Conservation (phyloP, 2,797 vertebrate genomes). For the Eremophila alpestris region DNA sequence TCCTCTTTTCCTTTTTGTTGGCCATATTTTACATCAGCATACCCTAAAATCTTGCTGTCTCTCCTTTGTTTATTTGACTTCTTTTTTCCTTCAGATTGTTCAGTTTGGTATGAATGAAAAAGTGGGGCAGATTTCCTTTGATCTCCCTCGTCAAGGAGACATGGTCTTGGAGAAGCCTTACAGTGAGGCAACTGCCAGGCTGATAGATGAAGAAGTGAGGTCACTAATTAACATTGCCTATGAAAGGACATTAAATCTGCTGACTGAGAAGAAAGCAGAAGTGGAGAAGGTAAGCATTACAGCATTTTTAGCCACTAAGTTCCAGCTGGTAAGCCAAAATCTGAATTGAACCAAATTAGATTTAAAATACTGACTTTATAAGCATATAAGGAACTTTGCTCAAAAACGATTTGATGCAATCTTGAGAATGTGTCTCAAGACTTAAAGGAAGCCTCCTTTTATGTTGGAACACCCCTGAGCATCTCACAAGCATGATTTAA, state of each 20-base stretch:
- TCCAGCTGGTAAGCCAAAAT: neutral
- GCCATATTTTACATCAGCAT: neutral
- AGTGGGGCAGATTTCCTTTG: conserved; percentile 96
- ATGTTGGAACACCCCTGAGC: neutral
- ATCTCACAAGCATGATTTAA: neutral
- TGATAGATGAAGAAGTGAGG: conserved; percentile 92
- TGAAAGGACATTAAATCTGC: conserved; percentile 82
- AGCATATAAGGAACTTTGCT: neutral
- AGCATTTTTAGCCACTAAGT: neutral
- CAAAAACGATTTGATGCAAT: neutral
- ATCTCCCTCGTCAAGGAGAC: conserved; percentile 92
- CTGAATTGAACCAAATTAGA: neutral
- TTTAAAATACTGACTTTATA: neutral
- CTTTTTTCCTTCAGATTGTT: conserved; percentile 83
- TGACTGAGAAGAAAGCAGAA: conserved; percentile 85
- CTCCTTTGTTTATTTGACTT: neutral
- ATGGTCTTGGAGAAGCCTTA: conserved; percentile 96
- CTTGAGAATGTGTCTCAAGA: neutral
- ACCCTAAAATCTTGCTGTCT: neutral
- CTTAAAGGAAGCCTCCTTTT: neutral
- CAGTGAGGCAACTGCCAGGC: conserved; percentile 91
- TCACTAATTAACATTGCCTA: conserved; percentile 86
- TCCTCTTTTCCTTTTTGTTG: neutral
- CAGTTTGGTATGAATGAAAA: conserved; percentile 97
- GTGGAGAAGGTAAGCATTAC: conserved; percentile 88